phyloP scores from a whole-genome alignment of 2,113 vertebrate genomes.

The Bettongia penicillata region DNA sequence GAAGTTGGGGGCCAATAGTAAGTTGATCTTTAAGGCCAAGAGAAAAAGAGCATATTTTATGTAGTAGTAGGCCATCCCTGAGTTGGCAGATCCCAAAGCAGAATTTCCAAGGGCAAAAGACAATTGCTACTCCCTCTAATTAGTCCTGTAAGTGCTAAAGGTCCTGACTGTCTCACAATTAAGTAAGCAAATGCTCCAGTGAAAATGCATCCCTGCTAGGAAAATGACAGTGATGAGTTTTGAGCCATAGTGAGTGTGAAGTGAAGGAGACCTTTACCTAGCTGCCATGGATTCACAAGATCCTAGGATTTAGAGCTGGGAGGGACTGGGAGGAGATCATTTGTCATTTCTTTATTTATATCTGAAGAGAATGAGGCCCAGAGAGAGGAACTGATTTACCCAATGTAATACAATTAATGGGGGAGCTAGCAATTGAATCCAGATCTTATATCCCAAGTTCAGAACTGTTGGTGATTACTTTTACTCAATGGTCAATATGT shows the following conservation, averaged over 20 bases:
- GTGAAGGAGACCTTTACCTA: not conserved
- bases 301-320: not conserved
- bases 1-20: not conserved
- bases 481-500: not conserved
- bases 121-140: not conserved
- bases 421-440: not conserved
- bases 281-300: not conserved
- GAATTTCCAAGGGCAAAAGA: not conserved
- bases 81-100: not conserved
- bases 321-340: not conserved
- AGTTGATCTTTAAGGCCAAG: not conserved
- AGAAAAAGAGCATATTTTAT: not conserved
- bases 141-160: not conserved
- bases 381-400: not conserved
- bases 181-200: not conserved
- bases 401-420: not conserved
- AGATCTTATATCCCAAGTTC: not conserved
- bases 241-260: rapidly evolving
- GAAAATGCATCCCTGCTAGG: not conserved
- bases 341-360: not conserved
- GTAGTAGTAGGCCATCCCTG: not conserved
- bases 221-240: not conserved
- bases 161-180: not conserved
- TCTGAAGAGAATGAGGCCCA: not conserved
- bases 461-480: not conserved